Percentiles rank a stretch among this genome's conserved stretches.
Evolutionary conservation across 2,888 invertebrate species (phyloP).

Genomic region (Cactoblastis cactorum): DNA sequence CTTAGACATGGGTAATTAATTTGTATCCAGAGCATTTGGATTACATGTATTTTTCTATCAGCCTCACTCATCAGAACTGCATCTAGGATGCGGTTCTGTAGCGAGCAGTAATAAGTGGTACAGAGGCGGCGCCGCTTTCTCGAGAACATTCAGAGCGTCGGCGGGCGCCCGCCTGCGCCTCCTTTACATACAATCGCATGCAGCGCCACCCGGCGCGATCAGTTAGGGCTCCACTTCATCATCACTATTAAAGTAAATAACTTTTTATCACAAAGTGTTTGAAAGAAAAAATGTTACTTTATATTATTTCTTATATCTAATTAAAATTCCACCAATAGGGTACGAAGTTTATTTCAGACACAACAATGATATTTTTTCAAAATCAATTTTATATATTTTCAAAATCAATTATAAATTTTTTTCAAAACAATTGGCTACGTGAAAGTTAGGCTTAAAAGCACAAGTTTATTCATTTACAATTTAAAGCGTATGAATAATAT

Average conservation of each 20-base stretch:
- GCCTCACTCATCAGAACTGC: neutral
- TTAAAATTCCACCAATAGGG: too few species aligned
- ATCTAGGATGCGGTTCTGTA: conserved; percentile 1
- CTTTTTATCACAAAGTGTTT: neutral
- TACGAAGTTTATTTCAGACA: too few species aligned
- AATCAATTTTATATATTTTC: too few species aligned
- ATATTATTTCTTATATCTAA: too few species aligned
- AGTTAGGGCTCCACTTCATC: neutral
- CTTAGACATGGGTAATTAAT: too few species aligned
- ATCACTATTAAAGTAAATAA: neutral
- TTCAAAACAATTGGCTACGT: too few species aligned
- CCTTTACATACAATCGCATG: conserved; percentile 73
- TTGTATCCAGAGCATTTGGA: neutral
- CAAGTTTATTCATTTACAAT: too few species aligned
- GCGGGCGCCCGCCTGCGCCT: conserved; percentile 67
- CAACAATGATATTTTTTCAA: too few species aligned
- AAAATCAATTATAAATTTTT: too few species aligned
- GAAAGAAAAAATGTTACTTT: too few species aligned
- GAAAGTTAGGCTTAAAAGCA: too few species aligned
- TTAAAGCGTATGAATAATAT: too few species aligned
- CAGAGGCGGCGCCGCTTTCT: conserved; percentile 43
- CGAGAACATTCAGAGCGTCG: conserved; percentile 45
- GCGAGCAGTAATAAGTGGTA: conserved; percentile 19
- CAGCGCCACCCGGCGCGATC: conserved; percentile 16
- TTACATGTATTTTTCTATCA: neutral